Percentiles rank a stretch among this genome's conserved stretches.
Evolutionary conservation across 2,113 vertebrate genomes (phyloP).

Genomic region (Propithecus coquereli): DNA sequence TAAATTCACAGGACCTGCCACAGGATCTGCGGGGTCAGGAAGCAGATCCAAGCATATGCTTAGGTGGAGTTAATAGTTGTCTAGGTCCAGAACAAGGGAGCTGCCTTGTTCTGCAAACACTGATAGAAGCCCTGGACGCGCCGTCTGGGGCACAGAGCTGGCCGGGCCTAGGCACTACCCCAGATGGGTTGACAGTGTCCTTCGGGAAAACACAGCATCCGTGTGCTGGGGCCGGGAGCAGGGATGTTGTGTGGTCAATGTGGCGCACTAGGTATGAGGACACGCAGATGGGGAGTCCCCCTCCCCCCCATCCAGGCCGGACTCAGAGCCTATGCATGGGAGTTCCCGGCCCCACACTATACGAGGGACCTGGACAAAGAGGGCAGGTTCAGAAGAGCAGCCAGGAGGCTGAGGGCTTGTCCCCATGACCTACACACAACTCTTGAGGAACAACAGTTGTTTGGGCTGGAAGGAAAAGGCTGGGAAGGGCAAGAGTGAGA

Average conservation of each 20-base stretch:
- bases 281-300: no score
- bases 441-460: neutral
- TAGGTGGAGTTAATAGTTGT: neutral
- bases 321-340: neutral
- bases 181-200: neutral
- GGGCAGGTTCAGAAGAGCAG: neutral
- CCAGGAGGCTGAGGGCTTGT: neutral
- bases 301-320: neutral
- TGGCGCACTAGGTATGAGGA: neutral
- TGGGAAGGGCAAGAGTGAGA: neutral
- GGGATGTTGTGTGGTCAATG: neutral
- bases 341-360: neutral
- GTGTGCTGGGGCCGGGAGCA: neutral
- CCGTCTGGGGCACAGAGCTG: neutral
- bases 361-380: neutral
- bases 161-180: neutral
- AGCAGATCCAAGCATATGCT: neutral
- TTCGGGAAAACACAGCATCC: fast-evolving
- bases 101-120: neutral
- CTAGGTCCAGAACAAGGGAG: neutral
- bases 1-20: neutral
- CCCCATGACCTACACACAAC: neutral
- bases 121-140: neutral
- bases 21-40: fast-evolving
- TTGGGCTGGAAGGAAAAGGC: neutral